Conservation (phyloP, 2,113 vertebrate species). For the Marcusenius ussheri region DNA sequence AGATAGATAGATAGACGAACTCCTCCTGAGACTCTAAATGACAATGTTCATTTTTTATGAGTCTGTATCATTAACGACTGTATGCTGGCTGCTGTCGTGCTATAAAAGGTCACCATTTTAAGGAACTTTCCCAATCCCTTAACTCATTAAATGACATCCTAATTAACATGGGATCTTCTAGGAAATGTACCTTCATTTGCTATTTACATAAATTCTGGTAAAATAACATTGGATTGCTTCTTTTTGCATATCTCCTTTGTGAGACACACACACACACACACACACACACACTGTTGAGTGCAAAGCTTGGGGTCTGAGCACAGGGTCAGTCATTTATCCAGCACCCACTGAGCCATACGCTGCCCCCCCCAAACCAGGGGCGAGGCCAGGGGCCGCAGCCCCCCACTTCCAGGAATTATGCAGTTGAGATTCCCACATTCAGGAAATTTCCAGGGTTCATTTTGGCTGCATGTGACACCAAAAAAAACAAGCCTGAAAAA, state of each 20-base stretch:
- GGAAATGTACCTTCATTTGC: background rate
- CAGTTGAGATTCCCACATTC: background rate
- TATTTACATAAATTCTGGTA: background rate
- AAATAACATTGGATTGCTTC: background rate
- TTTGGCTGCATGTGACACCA: background rate
- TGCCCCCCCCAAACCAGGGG: background rate
- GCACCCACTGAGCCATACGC: background rate
- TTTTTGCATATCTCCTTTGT: background rate
- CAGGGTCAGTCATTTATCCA: background rate
- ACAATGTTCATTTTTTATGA: background rate
- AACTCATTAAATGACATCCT: background rate
- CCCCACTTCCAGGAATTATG: background rate
- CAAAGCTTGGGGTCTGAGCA: background rate
- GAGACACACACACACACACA: background rate
- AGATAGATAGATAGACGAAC: background rate
- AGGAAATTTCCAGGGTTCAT: background rate
- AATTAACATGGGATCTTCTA: background rate
- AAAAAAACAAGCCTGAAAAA: background rate
- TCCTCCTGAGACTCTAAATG: background rate
- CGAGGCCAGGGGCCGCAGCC: background rate
- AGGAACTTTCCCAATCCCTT: background rate
- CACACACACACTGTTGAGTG: background rate
- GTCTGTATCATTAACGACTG: background rate
- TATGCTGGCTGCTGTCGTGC: background rate
- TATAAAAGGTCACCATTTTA: background rate